These are phyloP conservation scores for Catamblyrhynchus diadema DNA, from an alignment of 2,797 vertebrate species.

Conservation along the genomic window DNA sequence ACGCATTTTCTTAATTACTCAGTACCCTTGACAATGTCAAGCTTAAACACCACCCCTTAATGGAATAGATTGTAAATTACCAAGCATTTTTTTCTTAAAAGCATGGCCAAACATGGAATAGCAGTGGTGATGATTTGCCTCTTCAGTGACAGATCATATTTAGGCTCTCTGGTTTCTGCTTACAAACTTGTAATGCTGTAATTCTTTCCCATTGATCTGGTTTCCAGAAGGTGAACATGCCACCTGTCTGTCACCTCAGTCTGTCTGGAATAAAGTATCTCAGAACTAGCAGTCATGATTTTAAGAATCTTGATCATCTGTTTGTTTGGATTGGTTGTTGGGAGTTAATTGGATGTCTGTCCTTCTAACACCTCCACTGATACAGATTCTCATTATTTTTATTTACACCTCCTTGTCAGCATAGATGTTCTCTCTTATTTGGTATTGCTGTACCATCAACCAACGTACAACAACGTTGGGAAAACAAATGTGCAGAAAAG, in stretches of 20 bases:
- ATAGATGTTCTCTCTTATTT: not conserved
- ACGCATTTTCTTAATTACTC: constrained; percentile 7
- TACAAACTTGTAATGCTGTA: not conserved
- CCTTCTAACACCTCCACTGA: not conserved
- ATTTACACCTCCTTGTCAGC: not conserved
- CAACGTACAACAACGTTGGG: not conserved
- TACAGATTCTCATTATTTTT: not conserved
- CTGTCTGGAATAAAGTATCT: not conserved
- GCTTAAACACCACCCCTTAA: not conserved
- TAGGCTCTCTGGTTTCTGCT: not conserved
- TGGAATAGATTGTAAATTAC: not conserved
- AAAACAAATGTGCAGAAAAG: not conserved
- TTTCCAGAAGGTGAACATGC: not conserved
- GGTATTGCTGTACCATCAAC: not conserved
- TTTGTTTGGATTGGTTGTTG: not conserved
- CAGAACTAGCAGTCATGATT: not conserved
- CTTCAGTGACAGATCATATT: not conserved
- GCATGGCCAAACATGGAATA: not conserved
- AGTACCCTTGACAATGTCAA: not conserved
- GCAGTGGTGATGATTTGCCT: not conserved
- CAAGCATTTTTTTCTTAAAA: not conserved
- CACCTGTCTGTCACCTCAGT: not conserved
- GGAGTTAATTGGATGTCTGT: not conserved
- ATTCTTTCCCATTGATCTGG: not conserved
- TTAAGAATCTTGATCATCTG: not conserved